Evolutionary conservation across 2,797 vertebrate genomes (phyloP).

Genomic region (Pteropus rufus): DNA sequence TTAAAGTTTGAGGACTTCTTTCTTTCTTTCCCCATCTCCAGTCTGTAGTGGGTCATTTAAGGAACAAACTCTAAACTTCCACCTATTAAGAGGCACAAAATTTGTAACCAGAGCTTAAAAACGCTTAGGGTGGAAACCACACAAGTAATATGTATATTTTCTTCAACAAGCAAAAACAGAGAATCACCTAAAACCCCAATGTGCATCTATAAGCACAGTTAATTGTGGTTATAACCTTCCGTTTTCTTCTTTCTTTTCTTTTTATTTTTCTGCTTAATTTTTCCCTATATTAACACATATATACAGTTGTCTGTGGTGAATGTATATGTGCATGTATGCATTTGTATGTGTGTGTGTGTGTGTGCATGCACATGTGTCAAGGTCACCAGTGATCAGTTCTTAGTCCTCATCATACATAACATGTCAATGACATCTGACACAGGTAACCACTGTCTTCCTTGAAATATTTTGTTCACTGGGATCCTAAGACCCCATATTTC

Average conservation of each 20-base stretch:
- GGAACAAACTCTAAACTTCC: not conserved
- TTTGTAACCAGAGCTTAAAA: not conserved
- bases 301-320: not conserved
- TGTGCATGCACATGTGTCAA: not conserved
- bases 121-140: not conserved
- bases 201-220: not conserved
- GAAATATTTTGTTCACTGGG: not conserved
- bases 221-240: not conserved
- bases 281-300: not conserved
- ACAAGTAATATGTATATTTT: not conserved
- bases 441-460: not conserved
- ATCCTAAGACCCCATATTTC: not conserved
- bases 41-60: not conserved
- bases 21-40: not conserved
- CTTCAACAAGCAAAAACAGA: not conserved
- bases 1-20: not conserved
- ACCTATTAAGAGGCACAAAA: not conserved
- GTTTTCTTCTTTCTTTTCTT: constrained; percentile 6
- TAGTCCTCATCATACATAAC: not conserved
- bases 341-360: not conserved
- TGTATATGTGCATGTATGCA: not conserved
- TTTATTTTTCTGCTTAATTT: not conserved
- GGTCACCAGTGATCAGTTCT: not conserved
- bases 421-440: not conserved
- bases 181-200: not conserved